Conservation (phyloP, 2,113 vertebrate genomes). For the Hiodon alosoides region DNA sequence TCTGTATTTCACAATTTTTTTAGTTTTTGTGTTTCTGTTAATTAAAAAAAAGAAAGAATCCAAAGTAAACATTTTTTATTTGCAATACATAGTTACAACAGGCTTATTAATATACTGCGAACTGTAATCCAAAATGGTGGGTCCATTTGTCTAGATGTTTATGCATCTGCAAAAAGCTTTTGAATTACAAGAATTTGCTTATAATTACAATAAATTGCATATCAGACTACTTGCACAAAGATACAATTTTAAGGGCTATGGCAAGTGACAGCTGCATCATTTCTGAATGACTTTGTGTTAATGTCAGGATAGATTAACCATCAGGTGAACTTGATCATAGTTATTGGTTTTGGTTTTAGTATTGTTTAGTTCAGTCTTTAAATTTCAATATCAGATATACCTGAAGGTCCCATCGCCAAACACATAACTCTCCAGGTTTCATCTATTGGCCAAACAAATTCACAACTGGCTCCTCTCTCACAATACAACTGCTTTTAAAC, state of each 20-base stretch:
- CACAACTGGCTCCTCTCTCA: conserved; percentile 36
- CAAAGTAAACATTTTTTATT: no score
- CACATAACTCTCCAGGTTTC: conserved; percentile 21
- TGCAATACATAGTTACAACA: no score
- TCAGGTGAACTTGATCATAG: no score
- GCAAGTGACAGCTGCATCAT: neutral
- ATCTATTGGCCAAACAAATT: conserved; percentile 34
- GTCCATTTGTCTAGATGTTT: no score
- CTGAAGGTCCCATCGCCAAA: conserved; percentile 12
- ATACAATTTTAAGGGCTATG: neutral
- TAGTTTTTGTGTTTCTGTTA: neutral
- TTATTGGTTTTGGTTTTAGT: no score
- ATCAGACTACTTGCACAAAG: neutral
- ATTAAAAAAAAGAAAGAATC: no score
- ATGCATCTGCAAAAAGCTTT: neutral
- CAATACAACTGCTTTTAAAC: conserved; percentile 50
- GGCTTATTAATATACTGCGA: no score
- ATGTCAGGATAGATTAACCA: no score
- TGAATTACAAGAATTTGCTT: neutral
- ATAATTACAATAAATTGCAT: neutral
- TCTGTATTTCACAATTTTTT: neutral
- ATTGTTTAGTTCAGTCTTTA: no score
- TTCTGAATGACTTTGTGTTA: no score
- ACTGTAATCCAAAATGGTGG: no score
- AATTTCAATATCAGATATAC: neutral